Evolutionary conservation across 2,113 vertebrate genomes (phyloP).

Genomic region (Labrus mixtus): DNA sequence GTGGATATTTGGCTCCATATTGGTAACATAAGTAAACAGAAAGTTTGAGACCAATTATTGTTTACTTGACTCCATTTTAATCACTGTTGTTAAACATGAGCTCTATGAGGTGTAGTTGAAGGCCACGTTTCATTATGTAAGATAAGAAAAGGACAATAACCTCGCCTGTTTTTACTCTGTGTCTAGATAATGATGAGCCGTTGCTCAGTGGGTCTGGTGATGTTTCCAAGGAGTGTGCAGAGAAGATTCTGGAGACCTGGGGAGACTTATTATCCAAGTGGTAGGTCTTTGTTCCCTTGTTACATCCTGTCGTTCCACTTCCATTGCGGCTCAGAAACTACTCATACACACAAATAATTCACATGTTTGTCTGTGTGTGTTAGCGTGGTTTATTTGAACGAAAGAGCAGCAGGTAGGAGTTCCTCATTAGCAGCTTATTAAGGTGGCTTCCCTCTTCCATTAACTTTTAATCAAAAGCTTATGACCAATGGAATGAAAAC

Average conservation of each 20-base stretch:
- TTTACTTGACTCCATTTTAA: too few species aligned
- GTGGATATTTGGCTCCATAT: too few species aligned
- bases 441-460: conserved; percentile 60
- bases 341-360: too few species aligned
- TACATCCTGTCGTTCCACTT: conserved; percentile 6
- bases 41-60: too few species aligned
- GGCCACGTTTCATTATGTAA: not conserved
- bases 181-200: conserved; percentile 96
- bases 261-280: conserved; percentile 97
- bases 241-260: conserved; percentile 99
- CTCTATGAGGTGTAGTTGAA: not conserved
- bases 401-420: conserved; percentile 28
- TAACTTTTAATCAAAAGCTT: conserved; percentile 76
- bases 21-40: too few species aligned
- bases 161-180: not conserved
- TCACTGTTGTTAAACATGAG: too few species aligned
- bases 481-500: conserved; percentile 73
- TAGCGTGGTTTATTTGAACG: conserved; percentile 9
- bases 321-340: not conserved
- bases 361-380: conserved; percentile 14
- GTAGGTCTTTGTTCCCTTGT: conserved; percentile 79
- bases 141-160: not conserved
- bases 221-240: conserved; percentile 98
- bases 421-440: conserved; percentile 70
- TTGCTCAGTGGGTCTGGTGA: conserved; percentile 97